Evolutionary conservation across 2,888 invertebrate species (phyloP).

Genomic region (Phyllotreta cruciferae): DNA sequence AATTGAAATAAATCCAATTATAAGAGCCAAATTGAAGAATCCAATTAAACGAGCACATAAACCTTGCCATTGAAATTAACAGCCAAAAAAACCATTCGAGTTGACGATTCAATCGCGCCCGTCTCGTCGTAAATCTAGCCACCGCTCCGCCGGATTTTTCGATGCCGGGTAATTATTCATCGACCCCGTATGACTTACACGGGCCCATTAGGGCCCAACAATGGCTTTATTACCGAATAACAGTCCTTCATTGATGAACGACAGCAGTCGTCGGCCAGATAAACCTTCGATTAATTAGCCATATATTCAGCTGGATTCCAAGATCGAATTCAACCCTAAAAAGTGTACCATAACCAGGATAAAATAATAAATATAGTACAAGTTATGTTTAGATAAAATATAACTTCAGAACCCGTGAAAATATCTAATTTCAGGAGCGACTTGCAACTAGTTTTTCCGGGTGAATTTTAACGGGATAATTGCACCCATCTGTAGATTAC

Average conservation of each 20-base stretch:
- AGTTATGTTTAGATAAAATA: too few species aligned
- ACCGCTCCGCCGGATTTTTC: constrained; percentile 10
- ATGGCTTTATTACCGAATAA: constrained; percentile 27
- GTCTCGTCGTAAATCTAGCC: neutral
- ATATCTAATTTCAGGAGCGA: too few species aligned
- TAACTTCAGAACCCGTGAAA: too few species aligned
- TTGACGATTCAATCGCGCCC: neutral
- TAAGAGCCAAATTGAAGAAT: too few species aligned
- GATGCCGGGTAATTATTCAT: constrained; percentile 23
- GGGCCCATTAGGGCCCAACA: constrained; percentile 21
- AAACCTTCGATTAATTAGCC: constrained; percentile 25
- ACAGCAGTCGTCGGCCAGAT: constrained; percentile 27
- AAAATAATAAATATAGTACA: too few species aligned
- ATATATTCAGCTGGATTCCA: constrained; percentile 15
- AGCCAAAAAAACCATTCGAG: neutral
- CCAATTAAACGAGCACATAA: too few species aligned
- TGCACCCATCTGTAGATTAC: constrained; percentile 10
- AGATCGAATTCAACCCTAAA: too few species aligned
- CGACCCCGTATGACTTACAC: constrained; percentile 25
- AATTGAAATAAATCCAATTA: too few species aligned
- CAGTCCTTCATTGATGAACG: constrained; percentile 27
- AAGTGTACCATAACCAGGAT: too few species aligned
- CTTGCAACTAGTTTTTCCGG: neutral
- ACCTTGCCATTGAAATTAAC: neutral
- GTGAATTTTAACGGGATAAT: neutral